Conservation (phyloP, 2,113 vertebrate genomes). For the Tringa solitaria region DNA sequence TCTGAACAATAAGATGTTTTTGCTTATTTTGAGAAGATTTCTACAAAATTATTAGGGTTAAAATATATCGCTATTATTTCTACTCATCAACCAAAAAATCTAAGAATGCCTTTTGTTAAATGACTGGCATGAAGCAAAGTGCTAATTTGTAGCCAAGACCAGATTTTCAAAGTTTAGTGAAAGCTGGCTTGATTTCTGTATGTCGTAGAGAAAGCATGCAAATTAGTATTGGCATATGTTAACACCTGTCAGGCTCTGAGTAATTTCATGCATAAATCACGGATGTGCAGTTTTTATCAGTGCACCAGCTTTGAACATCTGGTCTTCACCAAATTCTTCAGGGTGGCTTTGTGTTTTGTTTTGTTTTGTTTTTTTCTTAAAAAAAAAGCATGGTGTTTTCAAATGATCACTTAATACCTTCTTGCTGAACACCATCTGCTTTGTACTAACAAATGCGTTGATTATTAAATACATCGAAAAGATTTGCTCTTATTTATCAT, state of each 20-base stretch:
- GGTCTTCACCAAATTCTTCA: neutral
- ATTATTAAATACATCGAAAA: neutral
- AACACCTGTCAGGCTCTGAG: neutral
- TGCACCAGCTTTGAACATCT: conserved; percentile 37
- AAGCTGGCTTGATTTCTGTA: neutral
- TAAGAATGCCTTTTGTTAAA: neutral
- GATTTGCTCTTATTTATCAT: neutral
- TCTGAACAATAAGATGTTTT: neutral
- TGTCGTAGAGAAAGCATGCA: neutral
- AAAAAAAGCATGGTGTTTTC: neutral
- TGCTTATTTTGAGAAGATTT: neutral
- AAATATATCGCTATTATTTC: neutral
- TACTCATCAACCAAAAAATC: neutral
- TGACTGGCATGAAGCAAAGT: neutral
- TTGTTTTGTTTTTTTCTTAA: no score
- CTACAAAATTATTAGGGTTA: neutral
- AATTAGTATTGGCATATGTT: neutral
- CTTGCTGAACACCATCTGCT: conserved; percentile 37
- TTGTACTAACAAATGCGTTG: conserved; percentile 28
- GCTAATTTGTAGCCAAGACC: neutral
- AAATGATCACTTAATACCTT: conserved; percentile 9
- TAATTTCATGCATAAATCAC: neutral
- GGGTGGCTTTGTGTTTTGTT: neutral
- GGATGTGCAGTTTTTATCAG: neutral
- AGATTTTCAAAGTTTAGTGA: conserved; percentile 15